phyloP scores from a whole-genome alignment of 2,888 invertebrate genomes.

The Ommatoiulus sabulosus region DNA sequence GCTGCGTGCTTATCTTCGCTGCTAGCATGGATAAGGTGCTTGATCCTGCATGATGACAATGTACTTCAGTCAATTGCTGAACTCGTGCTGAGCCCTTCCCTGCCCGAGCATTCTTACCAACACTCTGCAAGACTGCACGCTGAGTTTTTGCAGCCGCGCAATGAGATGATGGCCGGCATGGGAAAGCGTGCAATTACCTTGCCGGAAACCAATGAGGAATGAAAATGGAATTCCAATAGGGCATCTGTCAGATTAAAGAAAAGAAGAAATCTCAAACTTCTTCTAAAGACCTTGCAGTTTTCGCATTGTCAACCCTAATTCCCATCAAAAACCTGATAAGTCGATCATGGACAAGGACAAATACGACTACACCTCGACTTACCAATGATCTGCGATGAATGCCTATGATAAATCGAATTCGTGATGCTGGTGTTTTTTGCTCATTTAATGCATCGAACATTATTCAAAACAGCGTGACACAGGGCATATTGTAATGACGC shows the following conservation, averaged over 20 bases:
- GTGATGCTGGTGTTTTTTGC: no score
- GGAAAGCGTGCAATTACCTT: neutral
- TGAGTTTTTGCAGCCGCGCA: constrained; percentile 1
- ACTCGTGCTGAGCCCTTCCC: constrained; percentile 28
- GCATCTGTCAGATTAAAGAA: neutral
- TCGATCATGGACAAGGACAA: no score
- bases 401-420: no score
- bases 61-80: constrained; percentile 39
- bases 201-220: neutral
- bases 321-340: no score
- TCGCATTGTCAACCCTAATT: neutral
- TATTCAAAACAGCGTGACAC: no score
- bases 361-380: no score
- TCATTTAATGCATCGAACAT: no score
- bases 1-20: neutral
- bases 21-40: constrained; percentile 18
- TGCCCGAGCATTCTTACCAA: neutral
- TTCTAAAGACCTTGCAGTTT: neutral
- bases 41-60: constrained; percentile 41
- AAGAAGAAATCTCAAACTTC: neutral
- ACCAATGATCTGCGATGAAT: no score
- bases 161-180: neutral
- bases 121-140: constrained; percentile 1
- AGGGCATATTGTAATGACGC: no score
- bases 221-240: neutral